These are phyloP conservation scores for Catagonus wagneri DNA, from an alignment of 2,113 vertebrate species.

Conservation along the genomic window DNA sequence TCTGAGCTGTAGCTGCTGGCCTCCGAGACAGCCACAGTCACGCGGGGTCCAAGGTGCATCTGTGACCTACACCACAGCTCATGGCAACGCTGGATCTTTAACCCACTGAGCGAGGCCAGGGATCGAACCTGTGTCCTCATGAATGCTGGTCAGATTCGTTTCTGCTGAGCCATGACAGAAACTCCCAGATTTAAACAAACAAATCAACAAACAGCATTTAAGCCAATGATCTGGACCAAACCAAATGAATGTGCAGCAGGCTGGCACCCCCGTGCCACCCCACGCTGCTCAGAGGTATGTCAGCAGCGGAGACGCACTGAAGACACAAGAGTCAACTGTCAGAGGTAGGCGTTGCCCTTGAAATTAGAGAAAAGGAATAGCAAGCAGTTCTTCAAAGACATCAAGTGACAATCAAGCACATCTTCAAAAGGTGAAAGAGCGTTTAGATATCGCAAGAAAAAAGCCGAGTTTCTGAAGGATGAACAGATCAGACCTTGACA, in stretches of 20 bases:
- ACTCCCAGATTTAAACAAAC: not conserved
- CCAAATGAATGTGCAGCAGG: not conserved
- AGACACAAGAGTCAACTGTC: not conserved
- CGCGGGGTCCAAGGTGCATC: too few relatives aligned
- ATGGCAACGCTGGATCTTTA: too few relatives aligned
- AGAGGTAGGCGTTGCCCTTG: not conserved
- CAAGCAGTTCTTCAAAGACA: not conserved
- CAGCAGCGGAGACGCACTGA: not conserved
- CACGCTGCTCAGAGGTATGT: not conserved
- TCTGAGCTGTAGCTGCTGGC: too few relatives aligned
- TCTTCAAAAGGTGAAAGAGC: not conserved
- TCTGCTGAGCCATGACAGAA: too few relatives aligned
- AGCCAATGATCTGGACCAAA: not conserved
- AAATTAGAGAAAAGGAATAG: not conserved
- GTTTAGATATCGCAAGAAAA: not conserved
- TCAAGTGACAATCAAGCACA: not conserved
- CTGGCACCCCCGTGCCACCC: not conserved
- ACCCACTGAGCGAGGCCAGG: too few relatives aligned
- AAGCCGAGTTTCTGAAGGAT: not conserved
- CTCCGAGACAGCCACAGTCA: too few relatives aligned
- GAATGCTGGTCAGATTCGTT: too few relatives aligned
- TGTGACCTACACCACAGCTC: too few relatives aligned
- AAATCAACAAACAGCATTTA: not conserved
- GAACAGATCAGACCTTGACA: not conserved
- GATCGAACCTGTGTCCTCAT: too few relatives aligned